Conservation (phyloP, 2,797 vertebrate genomes). For the Propithecus deckenii region DNA sequence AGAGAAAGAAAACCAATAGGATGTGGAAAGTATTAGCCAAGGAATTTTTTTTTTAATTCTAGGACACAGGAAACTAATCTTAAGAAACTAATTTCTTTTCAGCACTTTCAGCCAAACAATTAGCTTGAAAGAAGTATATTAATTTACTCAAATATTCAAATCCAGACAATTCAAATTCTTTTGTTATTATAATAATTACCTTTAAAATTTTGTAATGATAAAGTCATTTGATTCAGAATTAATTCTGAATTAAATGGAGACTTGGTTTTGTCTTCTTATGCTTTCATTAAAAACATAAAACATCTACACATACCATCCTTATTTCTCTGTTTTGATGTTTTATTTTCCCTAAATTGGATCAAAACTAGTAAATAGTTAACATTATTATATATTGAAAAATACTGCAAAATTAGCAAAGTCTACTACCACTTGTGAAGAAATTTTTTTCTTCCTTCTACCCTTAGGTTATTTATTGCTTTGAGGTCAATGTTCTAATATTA, state of each 20-base stretch:
- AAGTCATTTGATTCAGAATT: conserved; percentile 38
- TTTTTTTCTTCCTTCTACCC: background rate
- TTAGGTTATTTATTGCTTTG: background rate
- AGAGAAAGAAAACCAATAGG: background rate
- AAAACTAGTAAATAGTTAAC: conserved; percentile 35
- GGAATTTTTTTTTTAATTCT: background rate
- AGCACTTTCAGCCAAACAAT: background rate
- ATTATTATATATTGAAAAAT: background rate
- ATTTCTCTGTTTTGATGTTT: background rate
- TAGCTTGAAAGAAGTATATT: background rate
- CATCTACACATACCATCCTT: background rate
- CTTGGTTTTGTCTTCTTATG: background rate
- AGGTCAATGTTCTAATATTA: background rate
- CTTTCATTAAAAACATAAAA: conserved; percentile 7
- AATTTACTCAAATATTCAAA: conserved; percentile 21
- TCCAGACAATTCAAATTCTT: background rate
- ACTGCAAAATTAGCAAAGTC: background rate
- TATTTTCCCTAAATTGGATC: background rate
- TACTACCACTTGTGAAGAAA: background rate
- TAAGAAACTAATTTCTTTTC: conserved; percentile 2
- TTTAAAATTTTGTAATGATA: background rate
- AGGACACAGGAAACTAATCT: background rate
- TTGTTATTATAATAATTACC: conserved; percentile 10
- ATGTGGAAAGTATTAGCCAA: background rate
- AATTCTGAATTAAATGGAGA: background rate